phyloP scores from a whole-genome alignment of 2,113 vertebrate species.

The Gallinago undulata region DNA sequence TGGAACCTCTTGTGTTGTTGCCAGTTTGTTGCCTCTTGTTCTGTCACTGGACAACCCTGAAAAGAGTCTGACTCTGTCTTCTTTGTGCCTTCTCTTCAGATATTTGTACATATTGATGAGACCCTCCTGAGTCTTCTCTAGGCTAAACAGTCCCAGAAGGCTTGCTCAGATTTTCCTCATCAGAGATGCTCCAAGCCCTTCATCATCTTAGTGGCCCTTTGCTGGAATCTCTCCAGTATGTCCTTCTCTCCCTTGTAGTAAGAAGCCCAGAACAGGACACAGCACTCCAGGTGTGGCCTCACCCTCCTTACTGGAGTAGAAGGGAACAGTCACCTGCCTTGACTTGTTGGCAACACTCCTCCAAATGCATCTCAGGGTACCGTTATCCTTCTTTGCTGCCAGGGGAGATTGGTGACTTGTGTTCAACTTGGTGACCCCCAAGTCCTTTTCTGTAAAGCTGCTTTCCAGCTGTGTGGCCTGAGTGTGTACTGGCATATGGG shows the following conservation, averaged over 20 bases:
- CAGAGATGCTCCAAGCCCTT: background rate
- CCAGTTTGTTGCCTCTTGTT: background rate
- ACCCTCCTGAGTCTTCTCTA: background rate
- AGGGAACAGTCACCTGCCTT: background rate
- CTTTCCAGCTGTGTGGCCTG: background rate
- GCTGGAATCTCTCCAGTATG: background rate
- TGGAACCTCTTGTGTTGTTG: background rate
- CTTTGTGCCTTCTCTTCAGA: background rate
- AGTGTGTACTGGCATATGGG: accelerated
- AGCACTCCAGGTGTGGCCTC: background rate
- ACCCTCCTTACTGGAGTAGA: background rate
- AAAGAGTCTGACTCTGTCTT: background rate
- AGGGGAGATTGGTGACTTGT: background rate
- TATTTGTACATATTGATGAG: background rate
- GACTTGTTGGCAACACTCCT: background rate
- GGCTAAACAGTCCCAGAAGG: background rate
- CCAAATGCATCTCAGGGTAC: background rate
- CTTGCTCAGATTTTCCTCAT: background rate
- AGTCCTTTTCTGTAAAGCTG: background rate
- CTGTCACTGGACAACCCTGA: background rate
- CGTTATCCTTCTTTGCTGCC: background rate
- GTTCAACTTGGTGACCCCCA: background rate
- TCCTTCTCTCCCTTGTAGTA: background rate
- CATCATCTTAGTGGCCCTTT: background rate
- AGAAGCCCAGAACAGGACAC: background rate